Base-by-base conservation (phyloP, 2,888 invertebrate genomes). In the Plagodis dolabraria region DNA sequence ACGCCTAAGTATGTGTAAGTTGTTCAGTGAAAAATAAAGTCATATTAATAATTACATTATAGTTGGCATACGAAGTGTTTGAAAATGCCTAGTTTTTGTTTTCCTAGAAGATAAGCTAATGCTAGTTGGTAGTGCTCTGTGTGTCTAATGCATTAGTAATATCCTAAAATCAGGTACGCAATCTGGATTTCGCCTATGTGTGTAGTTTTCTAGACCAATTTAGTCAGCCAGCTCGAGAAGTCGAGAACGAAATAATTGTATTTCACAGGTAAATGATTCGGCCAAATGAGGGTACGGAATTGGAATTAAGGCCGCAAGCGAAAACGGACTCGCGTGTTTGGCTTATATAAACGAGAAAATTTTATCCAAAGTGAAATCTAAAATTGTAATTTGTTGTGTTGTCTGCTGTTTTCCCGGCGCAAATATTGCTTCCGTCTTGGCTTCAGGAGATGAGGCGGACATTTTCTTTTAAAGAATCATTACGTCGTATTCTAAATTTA, bases 191-290 rank as follows among this genome's bases (percentile, higher is more conserved):
- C 5, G 38, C 38, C 50, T 42, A 45, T 50, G n/a, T n/a, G n/a
- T n/a, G n/a, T n/a, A n/a, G n/a, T 52, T 52, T 52, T 36, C 11
- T 49, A 52, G 40, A 46, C 46, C 53, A 47, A 50, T 51, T 54
- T 51, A 42, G 34, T 34, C 8, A 12, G 34, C 40, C 8, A 12
- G 22, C 22, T 22, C 44, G 35, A 22, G 33, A 33, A 47, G 9
- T 52, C 50, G 8, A 33, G 11, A 47, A 36, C 11, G 36, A 55
- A 44, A 47, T 55, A 55, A 60, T 60, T 50, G 48, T 56, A 68
- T 65, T 68, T 68, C 60, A 56, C 58, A 61, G 68, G 60, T 65
- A 62, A 53, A 61, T 65, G 64, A 58, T 57, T 62, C 52, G 11
- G 50, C 57, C 65, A 68, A 68, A 65, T 63, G 65, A 53, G 44